Percentiles rank a stretch among this genome's conserved stretches.
phyloP scores from a whole-genome alignment of 2,113 vertebrate genomes.

The Brachypteracias leptosomus region DNA sequence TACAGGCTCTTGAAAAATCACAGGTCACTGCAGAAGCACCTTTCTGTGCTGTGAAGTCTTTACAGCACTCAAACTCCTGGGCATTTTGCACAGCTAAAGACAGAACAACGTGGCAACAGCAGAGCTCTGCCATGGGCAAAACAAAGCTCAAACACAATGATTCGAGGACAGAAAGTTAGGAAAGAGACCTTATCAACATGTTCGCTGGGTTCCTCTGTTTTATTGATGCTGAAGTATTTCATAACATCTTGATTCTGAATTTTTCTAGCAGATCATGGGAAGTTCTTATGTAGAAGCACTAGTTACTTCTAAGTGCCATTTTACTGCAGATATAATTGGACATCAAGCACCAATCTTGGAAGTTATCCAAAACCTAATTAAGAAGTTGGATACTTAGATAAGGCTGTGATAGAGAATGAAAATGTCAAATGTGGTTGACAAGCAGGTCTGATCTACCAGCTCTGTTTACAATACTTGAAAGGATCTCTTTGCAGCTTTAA shows the following conservation, averaged over 20 bases:
- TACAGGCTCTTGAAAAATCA: not conserved
- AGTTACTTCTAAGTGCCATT: slow-evolving; percentile 68
- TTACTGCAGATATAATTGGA: slow-evolving; percentile 65
- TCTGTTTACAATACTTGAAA: slow-evolving; percentile 39
- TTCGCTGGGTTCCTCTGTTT: not conserved
- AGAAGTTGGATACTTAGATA: slow-evolving; percentile 59
- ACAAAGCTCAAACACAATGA: not conserved
- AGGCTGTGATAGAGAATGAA: slow-evolving; percentile 47
- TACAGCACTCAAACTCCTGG: not conserved
- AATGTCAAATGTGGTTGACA: slow-evolving; percentile 1
- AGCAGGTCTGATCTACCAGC: not conserved
- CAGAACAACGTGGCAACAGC: not conserved
- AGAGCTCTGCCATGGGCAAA: not conserved
- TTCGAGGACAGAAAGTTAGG: not conserved
- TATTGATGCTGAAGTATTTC: slow-evolving; percentile 1
- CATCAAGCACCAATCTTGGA: slow-evolving; percentile 66
- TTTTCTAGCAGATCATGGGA: slow-evolving; percentile 22
- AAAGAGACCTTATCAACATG: not conserved
- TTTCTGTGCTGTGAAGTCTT: not conserved
- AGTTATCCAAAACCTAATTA: slow-evolving; percentile 77
- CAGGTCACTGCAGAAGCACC: not conserved
- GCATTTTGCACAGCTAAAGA: not conserved
- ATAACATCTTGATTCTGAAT: slow-evolving; percentile 2
- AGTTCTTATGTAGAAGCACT: slow-evolving; percentile 54
- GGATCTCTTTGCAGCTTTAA: not conserved